Conservation (phyloP, 2,888 invertebrate genomes). For the Rhagonycha fulva region DNA sequence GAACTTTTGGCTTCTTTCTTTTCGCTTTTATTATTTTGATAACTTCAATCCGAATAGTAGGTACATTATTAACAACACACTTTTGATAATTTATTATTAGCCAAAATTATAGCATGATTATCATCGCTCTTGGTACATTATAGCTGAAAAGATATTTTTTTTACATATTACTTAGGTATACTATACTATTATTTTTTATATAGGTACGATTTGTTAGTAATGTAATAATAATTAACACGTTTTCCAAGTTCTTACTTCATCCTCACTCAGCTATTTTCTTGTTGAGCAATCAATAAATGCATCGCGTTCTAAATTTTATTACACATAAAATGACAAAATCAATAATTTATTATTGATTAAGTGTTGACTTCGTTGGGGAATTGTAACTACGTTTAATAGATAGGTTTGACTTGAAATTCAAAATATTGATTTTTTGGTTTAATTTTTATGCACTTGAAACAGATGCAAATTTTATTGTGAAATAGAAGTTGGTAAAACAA, state of each 20-base stretch:
- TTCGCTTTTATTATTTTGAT: too few relatives aligned
- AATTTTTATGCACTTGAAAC: background rate
- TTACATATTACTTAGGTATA: too few relatives aligned
- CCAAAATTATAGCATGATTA: too few relatives aligned
- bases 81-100: too few relatives aligned
- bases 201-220: too few relatives aligned
- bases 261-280: background rate
- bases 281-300: background rate
- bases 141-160: too few relatives aligned
- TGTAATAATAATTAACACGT: background rate
- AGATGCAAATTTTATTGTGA: background rate
- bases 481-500: background rate
- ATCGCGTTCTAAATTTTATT: background rate
- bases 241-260: background rate
- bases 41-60: too few relatives aligned
- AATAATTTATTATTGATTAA: background rate
- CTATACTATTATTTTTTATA: background rate
- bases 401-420: background rate
- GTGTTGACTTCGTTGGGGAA: background rate
- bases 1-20: background rate
- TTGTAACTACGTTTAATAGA: background rate
- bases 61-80: too few relatives aligned
- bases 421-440: background rate
- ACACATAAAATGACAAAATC: background rate
- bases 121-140: too few relatives aligned